Evolutionary conservation across 2,888 invertebrate genomes (phyloP), one percentile per base, ranked within the genome.

Genomic region (Sinelater perroti): DNA sequence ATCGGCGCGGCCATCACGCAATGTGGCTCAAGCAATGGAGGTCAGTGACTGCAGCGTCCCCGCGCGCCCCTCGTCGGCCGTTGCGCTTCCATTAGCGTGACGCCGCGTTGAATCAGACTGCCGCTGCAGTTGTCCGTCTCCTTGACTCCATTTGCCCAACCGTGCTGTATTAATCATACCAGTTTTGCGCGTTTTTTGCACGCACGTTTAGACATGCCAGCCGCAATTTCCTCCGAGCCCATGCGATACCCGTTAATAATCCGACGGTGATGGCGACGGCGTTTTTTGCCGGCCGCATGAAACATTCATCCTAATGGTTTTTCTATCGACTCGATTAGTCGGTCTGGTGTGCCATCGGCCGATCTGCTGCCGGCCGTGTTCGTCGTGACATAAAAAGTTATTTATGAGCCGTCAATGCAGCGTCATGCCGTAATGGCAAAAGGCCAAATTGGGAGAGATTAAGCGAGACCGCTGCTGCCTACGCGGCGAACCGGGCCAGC

Each of bases 41-140:
- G 73, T 73, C 73, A 73, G 72, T 73, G 72, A 73, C 73, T 72
- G 74, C 70, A 65, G 63, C 56, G 53, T 59, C 63, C 57, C 66
- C 56, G 63, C 55, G 54, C 52, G 53, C 56, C 59, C 62, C 60
- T 63, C 59, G 54, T 60, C 58, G 46, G 57, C 57, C 58, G 56
- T 58, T 63, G 30, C 59, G 60, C 66, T 64, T 65, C 60, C 64
- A 62, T 65, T 61, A 67, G 64, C 68, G 63, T 67, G 63, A 66
- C 67, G 66, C 66, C 61, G 56, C 61, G 65, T 60, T 68, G 69
- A 68, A 65, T 70, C 68, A 67, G 67, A 67, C 62, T 46, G 33
- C 61, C 36, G 31, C 62, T 65, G 67, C 69, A 65, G 66, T 67
- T 64, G 66, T 66, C 62, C 64, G 64, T 66, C 67, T 68, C 68